Base-by-base conservation (phyloP, 2,797 vertebrate species). In the Philypnodon macrostomus region DNA sequence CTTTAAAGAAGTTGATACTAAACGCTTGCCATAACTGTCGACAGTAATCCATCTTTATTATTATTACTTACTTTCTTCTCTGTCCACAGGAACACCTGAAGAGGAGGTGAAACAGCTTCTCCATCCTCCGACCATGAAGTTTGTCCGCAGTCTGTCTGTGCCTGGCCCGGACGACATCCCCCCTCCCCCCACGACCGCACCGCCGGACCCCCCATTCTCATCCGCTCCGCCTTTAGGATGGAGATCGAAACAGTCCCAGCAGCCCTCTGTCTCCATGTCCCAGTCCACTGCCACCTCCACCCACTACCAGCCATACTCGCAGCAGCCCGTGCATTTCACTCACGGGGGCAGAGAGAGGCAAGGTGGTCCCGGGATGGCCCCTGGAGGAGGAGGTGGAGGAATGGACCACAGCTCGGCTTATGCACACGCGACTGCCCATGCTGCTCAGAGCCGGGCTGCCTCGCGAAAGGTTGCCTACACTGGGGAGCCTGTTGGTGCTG, bases 151-250 rank as follows among this genome's bases (percentile, higher is more conserved):
- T 75, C 85, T 96, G 54, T 95, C 94, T 0, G 94, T 96, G 51
- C 94, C 94, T 0, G 93, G 94, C 4, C 93, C 94, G 0, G 94
- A 96, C 18, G 94, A 96, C 42, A 95, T 96, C 61, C 94, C 94
- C 4, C 94, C 93, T 0, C 94, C 94, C 10, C 94, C 94, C n/a
- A 95, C 94, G 32, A 94, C 94, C 1, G 93, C 93, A 12, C 93
- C 94, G 0, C 94, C 94, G 0, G 93, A 95, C n/a, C 94, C 94
- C 12, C 94, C 94, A 0, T 96, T 94, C 75, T 93, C 91, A 64
- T 92, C 92, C 0, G 92, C 91, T 0, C 90, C 90, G 0, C 89
- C 90, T 5, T 81, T 92, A 0, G 88, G 88, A 48, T 90, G 85
- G 88, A 85, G 89, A 63, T 69, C 50, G 19, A 91, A 73, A 79